These are phyloP conservation scores for Danionella cerebrum DNA, from an alignment of 2,113 vertebrate genomes.

Conservation along the genomic window DNA sequence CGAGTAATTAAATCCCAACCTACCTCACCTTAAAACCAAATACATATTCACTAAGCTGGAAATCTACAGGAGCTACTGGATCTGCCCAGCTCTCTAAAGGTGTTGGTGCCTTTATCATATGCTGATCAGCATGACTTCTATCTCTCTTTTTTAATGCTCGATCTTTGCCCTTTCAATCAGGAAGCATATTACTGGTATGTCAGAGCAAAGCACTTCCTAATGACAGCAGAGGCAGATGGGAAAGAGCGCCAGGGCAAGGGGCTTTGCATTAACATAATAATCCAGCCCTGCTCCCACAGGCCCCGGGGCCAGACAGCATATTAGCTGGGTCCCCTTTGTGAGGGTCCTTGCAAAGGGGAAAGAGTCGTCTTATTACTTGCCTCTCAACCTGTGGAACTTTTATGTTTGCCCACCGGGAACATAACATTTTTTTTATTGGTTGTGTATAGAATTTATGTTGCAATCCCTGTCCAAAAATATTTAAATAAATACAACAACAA, in stretches of 20 bases:
- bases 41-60: slow-evolving; percentile 58
- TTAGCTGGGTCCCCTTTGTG: slow-evolving; percentile 82
- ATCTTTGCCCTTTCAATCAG: slow-evolving; percentile 99
- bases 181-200: slow-evolving; percentile 99
- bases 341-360: slow-evolving; percentile 59
- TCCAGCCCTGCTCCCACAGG: slow-evolving; percentile 90
- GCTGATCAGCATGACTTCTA: slow-evolving; percentile 75
- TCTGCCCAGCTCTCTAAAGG: slow-evolving; percentile 56
- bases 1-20: slow-evolving; percentile 58
- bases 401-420: slow-evolving; percentile 47
- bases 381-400: slow-evolving; percentile 85
- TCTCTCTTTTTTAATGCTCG: slow-evolving; percentile 66
- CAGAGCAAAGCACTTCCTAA: slow-evolving; percentile 97
- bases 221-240: slow-evolving; percentile 97
- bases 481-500: too few relatives aligned
- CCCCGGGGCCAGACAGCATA: slow-evolving; percentile 95
- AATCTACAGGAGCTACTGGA: slow-evolving; percentile 61
- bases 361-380: slow-evolving; percentile 67
- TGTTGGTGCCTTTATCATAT: slow-evolving; percentile 75
- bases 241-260: slow-evolving; percentile 90
- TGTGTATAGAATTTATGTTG: slow-evolving; percentile 52
- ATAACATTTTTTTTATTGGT: slow-evolving; percentile 54
- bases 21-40: slow-evolving; percentile 46
- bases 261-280: slow-evolving; percentile 99
- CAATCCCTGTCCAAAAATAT: too few relatives aligned